These are phyloP conservation scores for Xanthorhoe spadicearia DNA, from an alignment of 2,888 invertebrate species.

Conservation along the genomic window DNA sequence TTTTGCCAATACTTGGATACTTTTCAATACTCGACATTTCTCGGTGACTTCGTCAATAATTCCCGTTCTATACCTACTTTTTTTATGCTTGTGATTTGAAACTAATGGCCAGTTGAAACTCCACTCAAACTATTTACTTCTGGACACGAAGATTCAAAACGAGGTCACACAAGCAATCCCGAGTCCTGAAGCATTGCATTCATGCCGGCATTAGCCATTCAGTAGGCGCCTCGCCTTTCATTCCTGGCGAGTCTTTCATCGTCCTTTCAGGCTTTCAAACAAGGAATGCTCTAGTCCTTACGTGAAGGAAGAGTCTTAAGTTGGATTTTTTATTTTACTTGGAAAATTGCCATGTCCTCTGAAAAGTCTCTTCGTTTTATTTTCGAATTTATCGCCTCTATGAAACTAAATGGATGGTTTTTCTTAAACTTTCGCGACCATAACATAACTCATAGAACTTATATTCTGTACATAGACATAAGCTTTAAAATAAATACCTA, in stretches of 20 bases:
- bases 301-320: neutral
- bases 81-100: no score
- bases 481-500: no score
- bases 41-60: no score
- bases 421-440: no score
- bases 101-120: neutral
- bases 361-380: neutral
- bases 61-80: no score
- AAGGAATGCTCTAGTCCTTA: slow-evolving; percentile 12
- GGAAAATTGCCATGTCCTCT: neutral
- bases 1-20: no score
- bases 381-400: neutral
- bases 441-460: no score
- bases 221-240: slow-evolving; percentile 15
- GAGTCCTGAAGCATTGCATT: slow-evolving; percentile 46
- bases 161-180: slow-evolving; percentile 41
- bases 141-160: slow-evolving; percentile 24
- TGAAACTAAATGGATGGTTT: neutral
- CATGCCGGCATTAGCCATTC: slow-evolving; percentile 64
- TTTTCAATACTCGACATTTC: no score
- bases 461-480: no score
- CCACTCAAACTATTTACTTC: neutral
- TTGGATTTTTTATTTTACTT: neutral
- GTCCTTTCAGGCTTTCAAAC: slow-evolving; percentile 51
- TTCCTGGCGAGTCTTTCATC: slow-evolving; percentile 54